phyloP scores from a whole-genome alignment of 2,797 vertebrate genomes.

The Chelon auratus region DNA sequence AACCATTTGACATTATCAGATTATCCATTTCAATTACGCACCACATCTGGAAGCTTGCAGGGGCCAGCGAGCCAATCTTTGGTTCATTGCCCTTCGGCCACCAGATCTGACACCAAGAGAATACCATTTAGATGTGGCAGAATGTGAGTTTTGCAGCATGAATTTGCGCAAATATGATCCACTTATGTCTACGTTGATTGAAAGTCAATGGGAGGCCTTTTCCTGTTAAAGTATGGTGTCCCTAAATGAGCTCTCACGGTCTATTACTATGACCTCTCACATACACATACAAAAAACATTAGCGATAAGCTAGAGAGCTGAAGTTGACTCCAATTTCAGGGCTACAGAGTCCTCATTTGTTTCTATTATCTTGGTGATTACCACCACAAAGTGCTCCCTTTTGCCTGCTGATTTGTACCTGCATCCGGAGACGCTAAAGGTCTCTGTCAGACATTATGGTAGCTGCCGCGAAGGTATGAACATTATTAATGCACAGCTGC shows the following conservation, averaged over 20 bases:
- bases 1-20: too few relatives aligned
- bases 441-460: slow-evolving; percentile 41
- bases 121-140: neutral
- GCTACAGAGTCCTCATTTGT: slow-evolving; percentile 47
- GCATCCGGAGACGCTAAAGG: slow-evolving; percentile 27
- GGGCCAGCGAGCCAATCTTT: too few relatives aligned
- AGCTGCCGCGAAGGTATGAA: slow-evolving; percentile 5
- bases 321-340: slow-evolving; percentile 56
- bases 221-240: too few relatives aligned
- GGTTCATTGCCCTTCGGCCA: too few relatives aligned
- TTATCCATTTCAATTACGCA: too few relatives aligned
- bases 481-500: slow-evolving; percentile 1
- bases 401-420: slow-evolving; percentile 63
- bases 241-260: too few relatives aligned
- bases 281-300: slow-evolving; percentile 13
- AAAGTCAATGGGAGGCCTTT: too few relatives aligned
- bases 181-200: neutral
- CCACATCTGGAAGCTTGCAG: too few relatives aligned
- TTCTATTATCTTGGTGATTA: slow-evolving; percentile 63
- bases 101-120: too few relatives aligned
- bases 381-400: slow-evolving; percentile 43
- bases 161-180: slow-evolving; percentile 14
- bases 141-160: neutral
- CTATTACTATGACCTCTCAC: neutral
- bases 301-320: slow-evolving; percentile 37